Base-by-base conservation (phyloP, 1,140 invertebrate genomes). In the Hycleus cichorii region DNA sequence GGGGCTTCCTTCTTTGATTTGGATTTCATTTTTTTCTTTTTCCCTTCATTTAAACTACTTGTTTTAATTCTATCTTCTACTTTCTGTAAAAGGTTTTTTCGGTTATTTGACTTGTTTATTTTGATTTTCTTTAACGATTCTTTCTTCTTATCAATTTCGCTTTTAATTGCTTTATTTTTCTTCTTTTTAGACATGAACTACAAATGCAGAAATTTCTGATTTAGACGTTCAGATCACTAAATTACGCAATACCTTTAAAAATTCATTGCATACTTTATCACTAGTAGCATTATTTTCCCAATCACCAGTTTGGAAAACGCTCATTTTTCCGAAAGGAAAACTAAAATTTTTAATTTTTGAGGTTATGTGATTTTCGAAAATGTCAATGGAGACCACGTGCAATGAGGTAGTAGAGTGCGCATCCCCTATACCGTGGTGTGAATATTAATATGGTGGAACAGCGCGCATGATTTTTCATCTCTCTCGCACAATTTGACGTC, bases 111-210 rank as follows among this genome's bases (percentile, higher is more conserved):
- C 38, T 18, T 43, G n/a, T 8, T 42, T 5, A 25, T 8, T 32
- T 49, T 24, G 27, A 48, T 10, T 44, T 40, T 45, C 39, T 24
- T 38, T 3, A 49, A 2, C 26, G 8, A 24, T 57, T 38, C n/a
- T 57, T 45, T 27, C 6, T 54, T 11, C 27, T n/a, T 9, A 26
- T 11, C 43, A 10, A 25, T 11, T 9, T 9, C 10, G 39, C 12
- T 38, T 5, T 45, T 50, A 32, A 32, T 7, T 58, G 40, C 18
- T 56, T 26, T 58, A 43, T 48, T 61, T 61, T 65, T 60, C 67
- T 65, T 47, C 68, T 45, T 59, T 71, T 69, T 9, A 40, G 27
- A 24, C 52, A 49, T 8, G 40, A 18, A 18, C 18, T 47, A 10
- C 9, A n/a, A 57, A 48, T 6, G 3, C 40, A 47, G 4, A 39